Evolutionary conservation across 2,113 vertebrate genomes (phyloP).

Genomic region (Festucalex cinctus): DNA sequence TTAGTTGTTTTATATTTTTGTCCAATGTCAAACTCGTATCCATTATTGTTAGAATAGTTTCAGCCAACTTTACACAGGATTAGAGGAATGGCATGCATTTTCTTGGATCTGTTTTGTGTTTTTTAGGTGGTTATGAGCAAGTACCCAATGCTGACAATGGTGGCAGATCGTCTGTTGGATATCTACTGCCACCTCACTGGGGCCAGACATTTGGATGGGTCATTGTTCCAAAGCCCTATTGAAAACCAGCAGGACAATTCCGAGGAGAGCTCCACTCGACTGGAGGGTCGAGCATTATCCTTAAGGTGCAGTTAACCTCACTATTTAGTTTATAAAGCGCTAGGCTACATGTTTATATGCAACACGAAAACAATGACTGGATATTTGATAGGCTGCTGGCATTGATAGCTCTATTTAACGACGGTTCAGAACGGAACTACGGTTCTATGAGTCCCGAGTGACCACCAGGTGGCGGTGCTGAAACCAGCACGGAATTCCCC

Average conservation of each 20-base stretch:
- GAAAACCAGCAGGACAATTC: conserved; percentile 51
- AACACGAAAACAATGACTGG: too few relatives aligned
- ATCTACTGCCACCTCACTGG: conserved; percentile 88
- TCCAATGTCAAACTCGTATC: too few relatives aligned
- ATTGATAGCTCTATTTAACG: too few relatives aligned
- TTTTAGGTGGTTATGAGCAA: conserved; percentile 80
- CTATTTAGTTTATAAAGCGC: too few relatives aligned
- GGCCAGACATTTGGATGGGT: conserved; percentile 72
- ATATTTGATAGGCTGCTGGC: too few relatives aligned
- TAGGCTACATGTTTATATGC: too few relatives aligned
- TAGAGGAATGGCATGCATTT: background rate
- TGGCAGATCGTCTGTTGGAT: conserved; percentile 82
- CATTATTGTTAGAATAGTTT: too few relatives aligned
- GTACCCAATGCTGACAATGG: conserved; percentile 75
- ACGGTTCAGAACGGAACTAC: too few relatives aligned
- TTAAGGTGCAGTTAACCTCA: conserved; percentile 73
- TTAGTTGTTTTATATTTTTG: too few relatives aligned
- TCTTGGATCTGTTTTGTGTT: background rate
- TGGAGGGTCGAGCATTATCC: conserved; percentile 89
- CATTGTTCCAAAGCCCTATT: conserved; percentile 14
- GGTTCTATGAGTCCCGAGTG: too few relatives aligned
- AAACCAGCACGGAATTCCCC: too few relatives aligned
- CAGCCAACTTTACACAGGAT: background rate
- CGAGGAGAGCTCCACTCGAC: conserved; percentile 64
- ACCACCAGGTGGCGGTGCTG: too few relatives aligned